A percentile compares a stretch with the other conserved stretches of the same genome.
These are phyloP conservation scores for Callitettix versicolor DNA, from an alignment of 1,140 invertebrate genomes.

Conservation along the genomic window DNA sequence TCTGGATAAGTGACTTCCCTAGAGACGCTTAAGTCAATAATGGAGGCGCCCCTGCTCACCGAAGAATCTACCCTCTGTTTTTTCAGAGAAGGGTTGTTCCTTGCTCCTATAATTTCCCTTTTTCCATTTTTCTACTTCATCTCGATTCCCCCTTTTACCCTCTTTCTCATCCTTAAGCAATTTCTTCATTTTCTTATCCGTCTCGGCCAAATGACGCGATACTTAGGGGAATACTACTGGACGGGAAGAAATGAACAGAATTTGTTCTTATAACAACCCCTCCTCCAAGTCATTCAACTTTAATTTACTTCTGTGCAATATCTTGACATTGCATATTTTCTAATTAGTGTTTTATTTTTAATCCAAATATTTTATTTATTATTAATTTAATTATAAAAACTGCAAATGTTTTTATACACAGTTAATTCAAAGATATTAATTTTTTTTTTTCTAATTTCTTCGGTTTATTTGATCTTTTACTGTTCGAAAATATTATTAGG, in stretches of 20 bases:
- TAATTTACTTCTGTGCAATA: too few species aligned
- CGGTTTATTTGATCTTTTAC: too few species aligned
- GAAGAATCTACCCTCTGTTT: constrained; percentile 7
- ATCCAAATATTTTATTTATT: too few species aligned
- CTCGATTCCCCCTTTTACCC: constrained; percentile 4
- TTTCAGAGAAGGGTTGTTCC: constrained; percentile 8
- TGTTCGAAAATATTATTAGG: too few species aligned
- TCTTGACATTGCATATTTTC: too few species aligned
- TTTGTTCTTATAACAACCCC: too few species aligned
- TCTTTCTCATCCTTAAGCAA: not conserved
- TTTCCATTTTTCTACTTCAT: constrained; percentile 14
- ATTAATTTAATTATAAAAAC: too few species aligned
- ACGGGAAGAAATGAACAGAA: constrained; percentile 7
- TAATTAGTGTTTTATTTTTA: too few species aligned
- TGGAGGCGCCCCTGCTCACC: not conserved
- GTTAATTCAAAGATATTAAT: too few species aligned
- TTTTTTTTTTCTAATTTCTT: too few species aligned
- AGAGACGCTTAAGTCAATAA: constrained; percentile 9
- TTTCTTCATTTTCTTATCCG: constrained; percentile 3
- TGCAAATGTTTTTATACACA: too few species aligned
- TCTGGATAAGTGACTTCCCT: not conserved
- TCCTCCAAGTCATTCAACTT: too few species aligned
- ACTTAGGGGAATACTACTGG: not conserved
- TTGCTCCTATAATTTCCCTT: constrained; percentile 12
- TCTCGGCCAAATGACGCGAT: constrained; percentile 1